Evolutionary conservation across 2,797 vertebrate genomes (phyloP), one percentile per base, ranked within the genome.

Genomic region (Enteromius argenteus): DNA sequence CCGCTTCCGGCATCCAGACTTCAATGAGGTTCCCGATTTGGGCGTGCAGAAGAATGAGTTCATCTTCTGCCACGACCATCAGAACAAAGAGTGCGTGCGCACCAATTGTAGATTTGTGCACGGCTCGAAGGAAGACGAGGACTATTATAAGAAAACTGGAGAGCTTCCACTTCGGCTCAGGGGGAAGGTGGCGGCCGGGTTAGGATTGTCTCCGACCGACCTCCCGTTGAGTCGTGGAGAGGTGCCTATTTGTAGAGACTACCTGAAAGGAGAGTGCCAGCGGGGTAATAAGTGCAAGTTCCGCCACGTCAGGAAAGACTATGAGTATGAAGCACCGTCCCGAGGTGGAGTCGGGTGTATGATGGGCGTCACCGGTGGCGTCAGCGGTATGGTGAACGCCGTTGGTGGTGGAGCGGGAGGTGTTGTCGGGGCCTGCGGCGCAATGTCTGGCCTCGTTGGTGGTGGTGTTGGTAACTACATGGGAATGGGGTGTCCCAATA

Each of bases 21-120:
- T 97, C 69, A 97, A 94, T 3, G 97, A 99, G 85, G 98, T 99
- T 5, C 96, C 97, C 11, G 98, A 99, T 91, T 90, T 98, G 88
- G 98, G 98, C 0, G 98, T 99, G 74, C 97, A 98, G 89, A 99
- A 99, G 93, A 99, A 99, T 1, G 98, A 99, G 69, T 99, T 99
- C 90, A 97, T 99, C 90, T 99, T 99, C 91, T 99, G 98, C 91
- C 98, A 99, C 15, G 98, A 99, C 90, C 96, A 99, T 91, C 98
- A 99, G 91, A 99, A 99, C 92, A 99, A 98, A 88, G 97, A 99
- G 88, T 99, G 98, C 14, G 95, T 96, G 80, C 97, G 98, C 17
- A 92, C 96, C 87, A 99, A 95, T 92, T 99, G 98, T 91, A 96
- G 97, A 87, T 99, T 99, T 86, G 98, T 99, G 82, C 98, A 99